Evolutionary conservation across 53 echinoderm and acorn worm species (phyloP), one percentile per base, ranked within the genome.

Genomic region (Hippasteria phrygiana): DNA sequence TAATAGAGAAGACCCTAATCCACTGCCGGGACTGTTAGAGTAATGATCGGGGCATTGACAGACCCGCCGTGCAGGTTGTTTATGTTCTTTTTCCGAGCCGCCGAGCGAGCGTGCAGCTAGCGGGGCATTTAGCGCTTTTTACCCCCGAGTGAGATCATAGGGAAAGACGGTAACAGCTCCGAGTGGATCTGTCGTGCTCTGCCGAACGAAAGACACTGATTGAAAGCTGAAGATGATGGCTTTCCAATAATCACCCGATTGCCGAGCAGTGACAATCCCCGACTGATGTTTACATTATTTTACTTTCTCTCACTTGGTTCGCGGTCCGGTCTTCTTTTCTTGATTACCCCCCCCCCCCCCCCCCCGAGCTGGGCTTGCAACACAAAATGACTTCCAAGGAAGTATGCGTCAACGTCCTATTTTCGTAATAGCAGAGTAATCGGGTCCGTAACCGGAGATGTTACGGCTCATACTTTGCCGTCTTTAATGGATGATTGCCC

Each of bases 401-500:
- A 45, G 32, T 63, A 76, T 81, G 88, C 89, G 87, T 89, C 89
- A 86, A 93, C 87, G 87, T 93, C 89, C 93, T 78, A 89, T 93
- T 93, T 93, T 87, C 62, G 71, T 93, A 87, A 89, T 89, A 89
- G 87, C 78, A 69, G 62, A 71, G 89, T 89, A 89, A 93, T 89
- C 90, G 78, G 72, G 43, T 88, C 48, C 76, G 76, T 63, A 88
- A 76, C 66, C 48, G 88, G 74, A 88, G 77, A 88, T 63, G 56
- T 64, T 28, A 65, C 43, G 81, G 63, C 65, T 81, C 37, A 48
- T 43, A 65, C 65, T 81, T 59, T 43, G 45, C 45, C 43, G 56
- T 81, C 65, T 81, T 65, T 81, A 65, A 65, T 64, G 81, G 81
- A 81, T 81, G 81, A 81, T 81, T 81, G 81, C 65, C 43, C 78